phyloP scores from a whole-genome alignment of 2,888 invertebrate species.

The Andrena flavipes region DNA sequence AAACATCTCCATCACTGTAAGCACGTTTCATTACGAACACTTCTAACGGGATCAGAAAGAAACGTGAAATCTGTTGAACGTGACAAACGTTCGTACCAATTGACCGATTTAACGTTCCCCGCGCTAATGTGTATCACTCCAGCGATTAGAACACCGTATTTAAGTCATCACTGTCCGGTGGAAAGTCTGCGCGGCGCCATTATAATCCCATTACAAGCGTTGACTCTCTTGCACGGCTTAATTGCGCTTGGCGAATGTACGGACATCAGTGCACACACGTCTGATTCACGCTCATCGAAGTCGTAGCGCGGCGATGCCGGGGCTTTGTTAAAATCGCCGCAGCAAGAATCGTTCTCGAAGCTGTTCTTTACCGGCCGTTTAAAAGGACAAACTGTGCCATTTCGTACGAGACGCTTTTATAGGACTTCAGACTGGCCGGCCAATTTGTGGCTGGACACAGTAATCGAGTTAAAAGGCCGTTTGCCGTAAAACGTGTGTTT shows the following conservation, averaged over 20 bases:
- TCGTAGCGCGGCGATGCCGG: neutral
- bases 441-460: slow-evolving; percentile 47
- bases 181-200: slow-evolving; percentile 48
- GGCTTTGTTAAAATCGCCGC: slow-evolving; percentile 7
- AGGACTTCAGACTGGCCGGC: slow-evolving; percentile 17
- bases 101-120: slow-evolving; percentile 45
- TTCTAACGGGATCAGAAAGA: neutral
- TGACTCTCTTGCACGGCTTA: slow-evolving; percentile 41
- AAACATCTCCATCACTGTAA: no score
- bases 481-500: slow-evolving; percentile 46
- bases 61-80: neutral
- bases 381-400: slow-evolving; percentile 34
- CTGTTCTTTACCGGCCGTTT: slow-evolving; percentile 36
- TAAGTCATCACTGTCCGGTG: slow-evolving; percentile 43
- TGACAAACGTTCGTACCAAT: neutral
- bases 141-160: slow-evolving; percentile 29
- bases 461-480: slow-evolving; percentile 51
- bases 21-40: neutral
- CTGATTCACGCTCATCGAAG: neutral
- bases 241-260: slow-evolving; percentile 38
- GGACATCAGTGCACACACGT: neutral
- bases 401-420: slow-evolving; percentile 37
- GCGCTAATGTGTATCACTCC: slow-evolving; percentile 50
- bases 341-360: slow-evolving; percentile 26
- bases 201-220: slow-evolving; percentile 64